phyloP scores from a whole-genome alignment of 2,113 vertebrate genomes.

The Tor tambroides region DNA sequence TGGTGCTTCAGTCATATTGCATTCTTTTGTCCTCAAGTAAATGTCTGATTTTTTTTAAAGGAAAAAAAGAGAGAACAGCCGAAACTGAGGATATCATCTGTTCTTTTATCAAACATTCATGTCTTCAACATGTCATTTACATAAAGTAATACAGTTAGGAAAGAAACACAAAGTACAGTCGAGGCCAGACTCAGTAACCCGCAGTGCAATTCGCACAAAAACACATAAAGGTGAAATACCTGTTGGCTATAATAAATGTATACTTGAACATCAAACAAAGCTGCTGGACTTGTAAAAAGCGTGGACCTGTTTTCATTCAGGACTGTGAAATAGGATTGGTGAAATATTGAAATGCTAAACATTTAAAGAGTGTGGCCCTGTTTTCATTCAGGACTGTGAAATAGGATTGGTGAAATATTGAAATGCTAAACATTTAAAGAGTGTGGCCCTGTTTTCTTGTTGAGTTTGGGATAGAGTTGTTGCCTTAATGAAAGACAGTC shows the following conservation, averaged over 20 bases:
- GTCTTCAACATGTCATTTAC: not conserved
- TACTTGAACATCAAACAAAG: conserved; percentile 12
- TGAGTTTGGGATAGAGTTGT: not conserved
- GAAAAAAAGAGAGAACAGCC: not conserved
- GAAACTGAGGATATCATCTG: not conserved
- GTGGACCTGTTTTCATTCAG: not conserved
- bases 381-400: not conserved
- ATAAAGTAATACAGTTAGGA: not conserved
- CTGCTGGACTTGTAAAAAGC: conserved; percentile 3
- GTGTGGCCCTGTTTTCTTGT: not conserved
- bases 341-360: conserved; percentile 57
- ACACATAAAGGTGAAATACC: conserved; percentile 4
- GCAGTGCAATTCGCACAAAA: conserved; percentile 24
- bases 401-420: conserved; percentile 67
- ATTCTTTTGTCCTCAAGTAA: conserved; percentile 6
- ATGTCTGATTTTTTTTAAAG: not conserved
- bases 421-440: conserved; percentile 9
- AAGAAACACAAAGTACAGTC: not conserved
- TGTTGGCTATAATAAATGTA: conserved; percentile 5
- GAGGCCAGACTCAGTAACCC: not conserved
- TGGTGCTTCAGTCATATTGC: not conserved
- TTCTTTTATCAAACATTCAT: not conserved
- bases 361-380: not conserved
- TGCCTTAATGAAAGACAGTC: conserved; percentile 85
- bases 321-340: not conserved